These are phyloP conservation scores for Acheta domesticus DNA, from an alignment of 2,888 invertebrate genomes.

Conservation along the genomic window DNA sequence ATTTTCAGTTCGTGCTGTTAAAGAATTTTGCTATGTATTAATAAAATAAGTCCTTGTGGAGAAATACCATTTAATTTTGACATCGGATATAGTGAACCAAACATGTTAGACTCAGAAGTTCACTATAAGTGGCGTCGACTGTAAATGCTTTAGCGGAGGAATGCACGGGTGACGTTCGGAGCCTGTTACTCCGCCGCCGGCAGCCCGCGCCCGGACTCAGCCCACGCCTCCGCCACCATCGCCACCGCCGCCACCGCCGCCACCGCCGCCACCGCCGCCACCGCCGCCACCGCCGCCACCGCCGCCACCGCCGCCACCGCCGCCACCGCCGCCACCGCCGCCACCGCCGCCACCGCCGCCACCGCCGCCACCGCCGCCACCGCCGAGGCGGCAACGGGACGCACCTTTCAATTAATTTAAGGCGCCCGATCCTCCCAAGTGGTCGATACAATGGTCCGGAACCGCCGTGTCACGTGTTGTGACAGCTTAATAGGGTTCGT, in stretches of 20 bases:
- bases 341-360: too few species aligned
- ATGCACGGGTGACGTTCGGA: too few species aligned
- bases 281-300: neutral
- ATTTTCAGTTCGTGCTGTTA: too few species aligned
- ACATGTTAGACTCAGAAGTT: too few species aligned
- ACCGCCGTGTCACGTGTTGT: conserved; percentile 5
- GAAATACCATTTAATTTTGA: too few species aligned
- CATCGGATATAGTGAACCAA: too few species aligned
- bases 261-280: neutral
- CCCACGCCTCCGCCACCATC: neutral
- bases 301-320: neutral
- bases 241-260: neutral
- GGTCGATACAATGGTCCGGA: neutral
- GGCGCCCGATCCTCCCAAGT: neutral
- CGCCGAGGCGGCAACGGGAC: neutral
- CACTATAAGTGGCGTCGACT: too few species aligned
- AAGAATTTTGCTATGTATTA: too few species aligned
- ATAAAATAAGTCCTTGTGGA: too few species aligned
- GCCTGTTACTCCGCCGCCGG: too few species aligned
- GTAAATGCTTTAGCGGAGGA: too few species aligned
- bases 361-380: neutral
- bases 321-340: neutral
- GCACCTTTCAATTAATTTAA: conserved; percentile 2
- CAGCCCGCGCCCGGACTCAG: too few species aligned
- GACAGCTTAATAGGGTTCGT: conserved; percentile 18